phyloP scores from a whole-genome alignment of 2,888 invertebrate genomes.

The Lithophane leautieri region DNA sequence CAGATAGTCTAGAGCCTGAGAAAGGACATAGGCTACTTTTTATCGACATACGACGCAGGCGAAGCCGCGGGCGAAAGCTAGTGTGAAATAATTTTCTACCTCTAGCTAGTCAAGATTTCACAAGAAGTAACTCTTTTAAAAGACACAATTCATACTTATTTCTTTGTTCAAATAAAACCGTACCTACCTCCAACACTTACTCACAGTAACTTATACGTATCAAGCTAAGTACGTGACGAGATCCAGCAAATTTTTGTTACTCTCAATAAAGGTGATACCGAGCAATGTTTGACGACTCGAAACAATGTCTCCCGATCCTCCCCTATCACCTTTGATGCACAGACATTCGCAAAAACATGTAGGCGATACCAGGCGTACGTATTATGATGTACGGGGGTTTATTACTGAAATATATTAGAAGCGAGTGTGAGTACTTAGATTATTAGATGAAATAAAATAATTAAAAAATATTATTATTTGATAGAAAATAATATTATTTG shows the following conservation, averaged over 20 bases:
- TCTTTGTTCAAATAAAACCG: slow-evolving; percentile 26
- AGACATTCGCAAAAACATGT: slow-evolving; percentile 81
- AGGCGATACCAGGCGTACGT: slow-evolving; percentile 80
- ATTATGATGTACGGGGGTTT: slow-evolving; percentile 78
- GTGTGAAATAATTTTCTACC: not conserved
- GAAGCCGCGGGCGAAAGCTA: too few relatives aligned
- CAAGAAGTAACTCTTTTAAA: not conserved
- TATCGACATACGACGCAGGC: too few relatives aligned
- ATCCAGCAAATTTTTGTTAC: slow-evolving; percentile 59
- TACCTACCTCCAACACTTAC: slow-evolving; percentile 10
- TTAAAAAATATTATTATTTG: not conserved
- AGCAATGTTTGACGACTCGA: slow-evolving; percentile 73
- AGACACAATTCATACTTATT: not conserved
- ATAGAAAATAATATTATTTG: not conserved
- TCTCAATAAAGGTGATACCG: slow-evolving; percentile 64
- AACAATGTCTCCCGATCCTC: slow-evolving; percentile 82
- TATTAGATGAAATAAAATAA: not conserved
- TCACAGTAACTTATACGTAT: slow-evolving; percentile 41
- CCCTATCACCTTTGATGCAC: slow-evolving; percentile 82
- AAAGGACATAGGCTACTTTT: too few relatives aligned
- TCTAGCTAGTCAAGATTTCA: not conserved
- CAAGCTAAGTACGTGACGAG: slow-evolving; percentile 57
- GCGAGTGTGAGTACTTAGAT: not conserved
- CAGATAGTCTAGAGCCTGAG: too few relatives aligned
- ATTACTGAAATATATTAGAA: slow-evolving; percentile 66